Base-by-base conservation (phyloP, 2,113 vertebrate species). In the Dinomys branickii region DNA sequence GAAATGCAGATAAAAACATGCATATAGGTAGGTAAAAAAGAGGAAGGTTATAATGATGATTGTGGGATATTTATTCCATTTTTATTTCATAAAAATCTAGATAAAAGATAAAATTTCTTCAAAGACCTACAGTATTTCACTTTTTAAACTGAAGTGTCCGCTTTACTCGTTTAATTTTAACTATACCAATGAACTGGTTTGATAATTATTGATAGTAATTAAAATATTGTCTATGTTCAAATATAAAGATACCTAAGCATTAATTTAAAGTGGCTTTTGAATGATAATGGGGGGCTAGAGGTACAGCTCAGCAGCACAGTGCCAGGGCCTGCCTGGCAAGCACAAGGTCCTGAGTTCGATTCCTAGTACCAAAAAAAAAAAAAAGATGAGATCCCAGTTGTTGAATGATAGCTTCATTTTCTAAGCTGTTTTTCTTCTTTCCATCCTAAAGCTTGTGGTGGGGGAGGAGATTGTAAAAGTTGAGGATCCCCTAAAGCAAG, bases 151-250 rank as follows among this genome's bases (percentile, higher is more conserved):
- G 10, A 58, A 61, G 8, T 84, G 90, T 96, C 28, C 92, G 33
- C 35, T 78, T 7, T 85, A 59, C 35, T 94, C 2, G 58, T 87
- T 92, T 83, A 54, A 80, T 93, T 90, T 67, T 87, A 88, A 83
- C 52, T 50, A 41, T 52, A 8, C n/a, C 77, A 73, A 9, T 65
- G 7, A 50, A 56, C 26, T 88, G 13, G 61, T 85, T 16, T 75
- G 94, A 85, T 92, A 94, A 93, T 94, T 90, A 84, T 69, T n/a
- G 38, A 17, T 59, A 80, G 9, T 87, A 75, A 90, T 90, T 80
- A 59, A 92, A 88, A 38, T 71, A n/a, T 33, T 19, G 89, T 80
- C 26, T 69, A 44, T 90, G 56, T 69, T 88, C 89, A 61, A 89
- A 69, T 69, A 85, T 7, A 85, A 35, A 63, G 33, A 1, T 69